Evolutionary conservation across 1,140 invertebrate species (phyloP), one percentile per base, ranked within the genome.

Genomic region (Calephelis nemesis): DNA sequence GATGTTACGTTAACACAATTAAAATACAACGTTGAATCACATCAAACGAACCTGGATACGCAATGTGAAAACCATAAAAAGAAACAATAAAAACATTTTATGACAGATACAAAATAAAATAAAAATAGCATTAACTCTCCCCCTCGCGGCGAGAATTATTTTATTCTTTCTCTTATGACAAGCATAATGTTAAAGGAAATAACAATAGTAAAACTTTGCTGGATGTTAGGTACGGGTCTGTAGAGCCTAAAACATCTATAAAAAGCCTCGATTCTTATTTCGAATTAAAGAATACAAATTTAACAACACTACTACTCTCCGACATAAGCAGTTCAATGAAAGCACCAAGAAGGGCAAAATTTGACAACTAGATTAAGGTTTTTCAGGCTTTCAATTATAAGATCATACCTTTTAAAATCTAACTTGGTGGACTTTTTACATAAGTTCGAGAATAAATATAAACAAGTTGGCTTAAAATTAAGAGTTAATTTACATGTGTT

Each of bases 181-280:
- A 75, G 67, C 69, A 72, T 78, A 75, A 79, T 75, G 66, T 64
- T 69, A 64, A 67, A 73, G 71, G 71, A 73, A 74, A 74, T 67
- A 74, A 65, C 52, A 65, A 11, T 13, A 52, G 40, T 42, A 40
- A 65, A 13, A 49, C 49, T 50, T 65, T 30, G 30, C 63, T 47
- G 58, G 47, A 52, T 52, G 68, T 62, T 64, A 50, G 64, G 49
- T 65, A 71, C 63, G 69, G 69, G 67, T 68, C 63, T 69, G 74
- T 68, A 71, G 69, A 52, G 60, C 69, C 73, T 66, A 80, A 81
- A 86, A 85, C 83, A 83, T 84, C 79, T 84, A 89, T 85, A 86
- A 89, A 85, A 86, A 85, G 84, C 84, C 79, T 85, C 79, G 80
- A 83, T 82, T 79, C 83, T 85, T 87, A 85, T 82, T 82, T 81